A percentile compares a stretch with the other conserved stretches of the same genome.
These are phyloP conservation scores for Microctenopoma steveboyesi DNA, from an alignment of 2,797 vertebrate genomes.

Conservation along the genomic window DNA sequence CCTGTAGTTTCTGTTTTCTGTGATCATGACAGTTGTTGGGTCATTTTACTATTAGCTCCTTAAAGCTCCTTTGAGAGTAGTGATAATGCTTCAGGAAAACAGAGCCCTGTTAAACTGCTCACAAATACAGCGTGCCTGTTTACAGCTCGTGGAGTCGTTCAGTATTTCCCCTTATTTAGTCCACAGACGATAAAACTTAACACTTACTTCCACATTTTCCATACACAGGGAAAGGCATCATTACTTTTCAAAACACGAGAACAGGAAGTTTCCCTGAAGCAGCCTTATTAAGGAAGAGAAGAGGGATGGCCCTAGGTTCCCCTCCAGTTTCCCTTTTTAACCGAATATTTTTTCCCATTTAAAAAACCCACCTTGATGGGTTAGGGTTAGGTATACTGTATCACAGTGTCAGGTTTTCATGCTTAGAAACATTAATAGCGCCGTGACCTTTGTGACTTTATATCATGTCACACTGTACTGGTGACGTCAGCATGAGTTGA, in stretches of 20 bases:
- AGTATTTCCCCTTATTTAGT: not conserved
- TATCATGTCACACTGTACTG: not conserved
- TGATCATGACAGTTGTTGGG: not conserved
- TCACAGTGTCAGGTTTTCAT: not conserved
- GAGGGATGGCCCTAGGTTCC: conserved; percentile 64
- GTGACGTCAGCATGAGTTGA: not conserved
- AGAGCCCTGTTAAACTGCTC: not conserved
- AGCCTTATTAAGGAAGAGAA: conserved; percentile 36
- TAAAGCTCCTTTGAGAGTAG: not conserved
- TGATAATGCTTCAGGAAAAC: not conserved
- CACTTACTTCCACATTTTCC: conserved; percentile 27
- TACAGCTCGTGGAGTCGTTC: conserved; percentile 1
- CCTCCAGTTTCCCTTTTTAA: conserved; percentile 43
- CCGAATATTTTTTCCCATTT: conserved; percentile 1
- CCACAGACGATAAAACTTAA: conserved; percentile 14
- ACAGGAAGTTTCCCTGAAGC: conserved; percentile 66
- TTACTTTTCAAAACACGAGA: conserved; percentile 60
- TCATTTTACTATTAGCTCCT: not conserved
- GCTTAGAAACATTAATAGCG: not conserved
- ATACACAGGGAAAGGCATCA: conserved; percentile 31
- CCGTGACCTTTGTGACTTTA: not conserved
- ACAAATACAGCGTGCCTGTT: conserved; percentile 6
- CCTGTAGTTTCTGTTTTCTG: not conserved
- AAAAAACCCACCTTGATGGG: not conserved
- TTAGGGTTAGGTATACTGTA: not conserved